Conservation (phyloP, 2,113 vertebrate species). For the Pseudonaja textilis region DNA sequence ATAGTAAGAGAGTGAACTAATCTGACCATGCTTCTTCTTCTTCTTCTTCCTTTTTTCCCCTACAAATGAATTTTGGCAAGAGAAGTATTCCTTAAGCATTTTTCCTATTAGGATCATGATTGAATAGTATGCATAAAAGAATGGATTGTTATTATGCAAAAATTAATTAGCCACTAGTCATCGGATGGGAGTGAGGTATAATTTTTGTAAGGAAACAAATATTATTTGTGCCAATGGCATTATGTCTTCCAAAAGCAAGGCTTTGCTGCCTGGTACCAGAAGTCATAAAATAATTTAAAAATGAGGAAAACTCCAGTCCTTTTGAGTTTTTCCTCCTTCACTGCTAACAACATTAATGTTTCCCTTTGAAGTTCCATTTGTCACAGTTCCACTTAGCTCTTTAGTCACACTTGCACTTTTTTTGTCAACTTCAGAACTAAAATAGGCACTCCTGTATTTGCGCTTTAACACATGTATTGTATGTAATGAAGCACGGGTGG, state of each 20-base stretch:
- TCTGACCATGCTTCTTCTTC: neutral
- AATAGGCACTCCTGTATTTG: constrained; percentile 2
- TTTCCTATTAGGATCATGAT: neutral
- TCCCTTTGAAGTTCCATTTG: constrained; percentile 44
- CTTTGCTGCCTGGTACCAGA: neutral
- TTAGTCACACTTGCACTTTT: constrained; percentile 26
- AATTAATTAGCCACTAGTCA: neutral
- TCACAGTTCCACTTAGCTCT: constrained; percentile 45
- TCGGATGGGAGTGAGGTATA: neutral
- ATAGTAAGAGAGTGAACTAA: neutral
- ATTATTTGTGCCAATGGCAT: neutral
- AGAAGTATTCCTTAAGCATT: neutral
- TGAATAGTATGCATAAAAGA: neutral
- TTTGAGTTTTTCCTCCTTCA: constrained; percentile 2
- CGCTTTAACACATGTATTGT: neutral
- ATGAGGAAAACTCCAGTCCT: constrained; percentile 21
- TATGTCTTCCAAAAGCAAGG: constrained; percentile 6
- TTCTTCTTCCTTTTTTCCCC: too few species aligned
- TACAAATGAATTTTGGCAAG: neutral
- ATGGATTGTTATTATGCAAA: neutral
- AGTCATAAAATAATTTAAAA: neutral
- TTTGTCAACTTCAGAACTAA: constrained; percentile 41
- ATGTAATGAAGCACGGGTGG: too few species aligned
- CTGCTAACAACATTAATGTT: neutral
- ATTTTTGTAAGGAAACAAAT: neutral